Percentiles rank a stretch among this genome's conserved stretches.
phyloP scores from a whole-genome alignment of 2,113 vertebrate genomes.

The Synchiropus splendidus region DNA sequence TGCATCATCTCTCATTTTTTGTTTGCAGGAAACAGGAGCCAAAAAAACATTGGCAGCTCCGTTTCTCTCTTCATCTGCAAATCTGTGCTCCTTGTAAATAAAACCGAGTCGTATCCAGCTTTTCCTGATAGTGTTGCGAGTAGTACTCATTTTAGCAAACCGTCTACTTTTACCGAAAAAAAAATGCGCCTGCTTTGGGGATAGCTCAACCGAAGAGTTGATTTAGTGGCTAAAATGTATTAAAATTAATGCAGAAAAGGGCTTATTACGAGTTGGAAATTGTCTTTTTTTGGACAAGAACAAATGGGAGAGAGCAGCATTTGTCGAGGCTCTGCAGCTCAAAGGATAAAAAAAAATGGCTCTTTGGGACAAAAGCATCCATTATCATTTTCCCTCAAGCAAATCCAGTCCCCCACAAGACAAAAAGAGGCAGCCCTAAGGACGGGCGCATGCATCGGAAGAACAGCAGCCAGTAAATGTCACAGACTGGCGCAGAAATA shows the following conservation, averaged over 20 bases:
- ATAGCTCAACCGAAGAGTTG: too few species aligned
- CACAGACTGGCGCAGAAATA: slow-evolving; percentile 24
- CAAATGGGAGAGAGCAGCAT: slow-evolving; percentile 9
- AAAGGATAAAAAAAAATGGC: slow-evolving; percentile 12
- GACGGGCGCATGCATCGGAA: slow-evolving; percentile 1
- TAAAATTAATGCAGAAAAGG: too few species aligned
- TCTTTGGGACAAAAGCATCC: slow-evolving; percentile 27
- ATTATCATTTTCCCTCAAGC: slow-evolving; percentile 29
- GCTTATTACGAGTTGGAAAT: too few species aligned
- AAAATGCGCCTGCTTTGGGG: too few species aligned
- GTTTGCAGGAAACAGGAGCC: not conserved
- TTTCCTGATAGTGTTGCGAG: slow-evolving; percentile 13
- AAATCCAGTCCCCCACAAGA: not conserved
- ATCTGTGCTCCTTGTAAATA: slow-evolving; percentile 14
- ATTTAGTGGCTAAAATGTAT: too few species aligned
- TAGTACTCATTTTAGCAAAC: slow-evolving; percentile 16
- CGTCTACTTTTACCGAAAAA: slow-evolving; percentile 11
- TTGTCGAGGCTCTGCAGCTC: slow-evolving; percentile 18
- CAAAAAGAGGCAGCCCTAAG: slow-evolving; percentile 10
- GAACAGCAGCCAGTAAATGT: slow-evolving; percentile 35
- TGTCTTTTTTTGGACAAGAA: too few species aligned
- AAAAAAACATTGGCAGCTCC: not conserved
- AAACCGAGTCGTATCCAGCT: slow-evolving; percentile 3
- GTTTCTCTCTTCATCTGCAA: slow-evolving; percentile 6
- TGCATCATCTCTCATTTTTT: slow-evolving; percentile 1